Base-by-base conservation (phyloP, 2,888 invertebrate genomes). In the Drosophila setosimentum region DNA sequence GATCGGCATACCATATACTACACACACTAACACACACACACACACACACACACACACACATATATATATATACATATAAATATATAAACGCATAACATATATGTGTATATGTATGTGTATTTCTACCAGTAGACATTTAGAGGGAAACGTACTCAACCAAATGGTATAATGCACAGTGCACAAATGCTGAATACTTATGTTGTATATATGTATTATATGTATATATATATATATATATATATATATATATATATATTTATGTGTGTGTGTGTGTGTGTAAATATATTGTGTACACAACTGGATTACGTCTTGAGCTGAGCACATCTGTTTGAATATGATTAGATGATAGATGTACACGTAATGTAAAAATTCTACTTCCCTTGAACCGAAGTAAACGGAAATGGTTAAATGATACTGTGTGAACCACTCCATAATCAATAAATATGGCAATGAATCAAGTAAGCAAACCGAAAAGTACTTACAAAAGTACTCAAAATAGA, bases 311-410 rank as follows among this genome's bases (percentile, higher is more conserved):
- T 42, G 63, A 68, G 64, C 55, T 42, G 53, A 68, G 64, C 59
- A 53, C 33, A 62, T 42, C 48, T 68, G 50, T 78, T 76, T 76
- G 68, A 54, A 74, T 48, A 68, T 78, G 76, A 78, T 76, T 74
- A 74, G 79, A 79, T 62, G 68, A 64, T 73, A 53, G 60, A 54
- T 61, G 57, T 64, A 54, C 59, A 54, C 8, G 54, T 40, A 48
- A 55, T 60, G 58, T 65, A 66, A 35, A 68, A 57, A 72, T 57
- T 62, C 32, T 21, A 49, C 57, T 60, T 73, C 62, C 76, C 76
- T 35, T 21, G 35, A 54, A 48, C 16, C 48, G n/a, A 48, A 33
- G 11, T 2, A 8, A 45, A 40, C 50, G 63, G 55, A 70, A 64
- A 42, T 37, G 37, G 6, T 11, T 7, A 50, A 37, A 61, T 57